phyloP scores from a whole-genome alignment of 2,888 invertebrate genomes.

The Octonoba sinensis region DNA sequence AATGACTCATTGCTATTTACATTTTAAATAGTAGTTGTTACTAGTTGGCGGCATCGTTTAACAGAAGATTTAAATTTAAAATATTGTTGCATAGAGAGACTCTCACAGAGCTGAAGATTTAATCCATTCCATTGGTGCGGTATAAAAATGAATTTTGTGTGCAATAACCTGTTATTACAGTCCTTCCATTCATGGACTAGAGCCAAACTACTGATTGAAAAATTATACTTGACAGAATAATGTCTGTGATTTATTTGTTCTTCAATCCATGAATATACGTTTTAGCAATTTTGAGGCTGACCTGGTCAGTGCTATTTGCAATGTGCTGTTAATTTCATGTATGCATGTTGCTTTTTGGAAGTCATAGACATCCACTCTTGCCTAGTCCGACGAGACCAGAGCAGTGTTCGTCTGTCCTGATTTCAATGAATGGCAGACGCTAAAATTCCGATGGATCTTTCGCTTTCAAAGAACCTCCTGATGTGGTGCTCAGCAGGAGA shows the following conservation, averaged over 20 bases:
- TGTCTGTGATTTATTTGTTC: conserved; percentile 63
- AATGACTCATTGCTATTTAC: conserved; percentile 47
- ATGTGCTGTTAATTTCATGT: conserved; percentile 61
- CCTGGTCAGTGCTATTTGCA: conserved; percentile 58
- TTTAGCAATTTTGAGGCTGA: conserved; percentile 57
- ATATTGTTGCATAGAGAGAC: conserved; percentile 57
- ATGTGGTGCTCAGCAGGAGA: conserved; percentile 62
- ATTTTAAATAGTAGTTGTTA: conserved; percentile 51
- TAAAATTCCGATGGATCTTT: conserved; percentile 62
- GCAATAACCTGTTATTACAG: conserved; percentile 63
- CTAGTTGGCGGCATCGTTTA: conserved; percentile 49
- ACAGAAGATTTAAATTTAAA: conserved; percentile 51
- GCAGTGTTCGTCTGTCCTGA: conserved; percentile 58
- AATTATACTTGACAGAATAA: conserved; percentile 51
- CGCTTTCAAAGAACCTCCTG: conserved; percentile 58
- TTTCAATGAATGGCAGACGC: conserved; percentile 53
- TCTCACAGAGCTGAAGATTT: conserved; percentile 41
- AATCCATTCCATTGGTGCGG: conserved; percentile 64
- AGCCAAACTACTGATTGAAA: conserved; percentile 44
- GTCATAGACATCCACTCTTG: conserved; percentile 61
- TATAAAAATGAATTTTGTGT: conserved; percentile 58
- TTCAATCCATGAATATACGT: conserved; percentile 58
- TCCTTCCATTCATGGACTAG: conserved; percentile 60
- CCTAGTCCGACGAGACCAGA: conserved; percentile 61
- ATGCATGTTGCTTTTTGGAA: conserved; percentile 61